Percentiles rank a stretch among this genome's conserved stretches.
Evolutionary conservation across 1,140 invertebrate species (phyloP).

Genomic region (Chlorops oryzae): DNA sequence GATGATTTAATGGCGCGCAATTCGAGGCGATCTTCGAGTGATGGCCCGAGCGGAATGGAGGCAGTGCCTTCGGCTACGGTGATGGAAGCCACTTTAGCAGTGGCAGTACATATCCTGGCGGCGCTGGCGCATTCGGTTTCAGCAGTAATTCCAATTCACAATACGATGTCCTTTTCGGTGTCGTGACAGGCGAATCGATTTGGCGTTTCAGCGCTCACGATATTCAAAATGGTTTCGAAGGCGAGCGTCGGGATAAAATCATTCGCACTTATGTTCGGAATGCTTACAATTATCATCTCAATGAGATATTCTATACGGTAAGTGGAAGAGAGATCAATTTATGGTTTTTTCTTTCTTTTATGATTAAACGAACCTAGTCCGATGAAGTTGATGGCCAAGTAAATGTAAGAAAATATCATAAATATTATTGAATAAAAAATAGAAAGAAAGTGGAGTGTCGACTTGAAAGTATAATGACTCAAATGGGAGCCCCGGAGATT

Average conservation of each 20-base stretch:
- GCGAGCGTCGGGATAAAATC: slow-evolving; percentile 81
- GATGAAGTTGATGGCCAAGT: no score
- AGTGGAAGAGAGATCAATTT: slow-evolving; percentile 22
- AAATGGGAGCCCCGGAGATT: no score
- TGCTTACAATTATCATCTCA: slow-evolving; percentile 88
- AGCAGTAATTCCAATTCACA: slow-evolving; percentile 37
- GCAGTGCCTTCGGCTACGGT: slow-evolving; percentile 15
- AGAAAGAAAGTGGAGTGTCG: no score
- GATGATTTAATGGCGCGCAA: slow-evolving; percentile 52
- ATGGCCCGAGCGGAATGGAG: slow-evolving; percentile 13
- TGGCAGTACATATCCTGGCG: slow-evolving; percentile 25
- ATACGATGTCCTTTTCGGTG: slow-evolving; percentile 77
- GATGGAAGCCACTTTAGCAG: slow-evolving; percentile 20
- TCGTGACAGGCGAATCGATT: slow-evolving; percentile 75
- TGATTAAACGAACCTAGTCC: background rate
- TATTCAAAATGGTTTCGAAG: slow-evolving; percentile 81
- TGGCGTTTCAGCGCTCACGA: slow-evolving; percentile 78
- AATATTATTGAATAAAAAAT: no score
- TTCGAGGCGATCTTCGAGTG: slow-evolving; percentile 39
- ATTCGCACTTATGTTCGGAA: slow-evolving; percentile 90
- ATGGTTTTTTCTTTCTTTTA: background rate
- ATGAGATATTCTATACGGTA: slow-evolving; percentile 93
- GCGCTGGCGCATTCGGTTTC: slow-evolving; percentile 20
- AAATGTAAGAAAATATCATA: no score
- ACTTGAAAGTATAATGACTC: no score